Conservation (phyloP, 2,888 invertebrate species). For the Rotaria sp. region DNA sequence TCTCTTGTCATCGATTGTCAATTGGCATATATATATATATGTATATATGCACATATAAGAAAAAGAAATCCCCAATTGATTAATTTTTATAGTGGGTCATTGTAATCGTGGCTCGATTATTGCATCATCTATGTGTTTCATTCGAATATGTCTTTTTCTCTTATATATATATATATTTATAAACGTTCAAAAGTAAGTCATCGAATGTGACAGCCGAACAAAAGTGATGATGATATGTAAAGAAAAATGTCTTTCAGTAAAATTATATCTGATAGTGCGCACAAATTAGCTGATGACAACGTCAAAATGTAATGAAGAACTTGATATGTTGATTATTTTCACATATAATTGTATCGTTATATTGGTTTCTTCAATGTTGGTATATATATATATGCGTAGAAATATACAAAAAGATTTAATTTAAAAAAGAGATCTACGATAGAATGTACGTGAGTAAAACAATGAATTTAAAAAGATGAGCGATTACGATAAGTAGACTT, state of each 20-base stretch:
- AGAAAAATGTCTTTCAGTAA: neutral
- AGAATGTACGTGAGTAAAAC: neutral
- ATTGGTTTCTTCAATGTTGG: neutral
- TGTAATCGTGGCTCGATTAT: neutral
- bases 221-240: neutral
- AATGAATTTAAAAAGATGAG: neutral
- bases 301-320: neutral
- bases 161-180: neutral
- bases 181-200: neutral
- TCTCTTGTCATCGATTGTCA: neutral
- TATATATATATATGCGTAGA: neutral
- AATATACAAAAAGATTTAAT: neutral
- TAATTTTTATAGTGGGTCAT: neutral
- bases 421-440: neutral
- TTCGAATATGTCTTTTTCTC: neutral
- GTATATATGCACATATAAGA: neutral
- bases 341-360: neutral
- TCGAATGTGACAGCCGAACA: neutral
- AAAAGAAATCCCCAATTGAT: slow-evolving; percentile 5
- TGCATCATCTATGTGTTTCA: neutral
- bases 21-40: neutral
- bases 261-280: neutral
- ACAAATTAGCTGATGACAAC: neutral
- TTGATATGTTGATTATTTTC: neutral
- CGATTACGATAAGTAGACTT: slow-evolving; percentile 3